These are phyloP conservation scores for Tetramorium parvispinum DNA, from an alignment of 1,140 invertebrate species.

Conservation along the genomic window DNA sequence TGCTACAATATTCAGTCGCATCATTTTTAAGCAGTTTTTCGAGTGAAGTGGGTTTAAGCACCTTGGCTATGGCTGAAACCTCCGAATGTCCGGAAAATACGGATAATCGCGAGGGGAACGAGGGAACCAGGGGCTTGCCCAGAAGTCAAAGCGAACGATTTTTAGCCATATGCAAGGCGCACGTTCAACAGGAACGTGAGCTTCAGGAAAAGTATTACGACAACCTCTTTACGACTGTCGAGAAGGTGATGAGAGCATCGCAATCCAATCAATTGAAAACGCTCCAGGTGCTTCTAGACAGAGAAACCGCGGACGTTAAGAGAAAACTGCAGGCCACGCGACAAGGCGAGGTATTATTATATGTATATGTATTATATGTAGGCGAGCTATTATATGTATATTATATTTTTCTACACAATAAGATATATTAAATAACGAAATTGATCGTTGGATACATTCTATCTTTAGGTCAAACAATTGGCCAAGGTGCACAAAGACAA, in stretches of 20 bases:
- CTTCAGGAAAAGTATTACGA: slow-evolving; percentile 94
- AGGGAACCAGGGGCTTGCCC: slow-evolving; percentile 84
- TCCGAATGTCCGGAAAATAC: slow-evolving; percentile 81
- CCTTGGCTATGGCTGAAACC: slow-evolving; percentile 73
- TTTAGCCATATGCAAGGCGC: slow-evolving; percentile 89
- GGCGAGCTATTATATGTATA: slow-evolving; percentile 87
- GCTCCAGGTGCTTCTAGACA: slow-evolving; percentile 88
- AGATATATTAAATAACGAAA: background rate
- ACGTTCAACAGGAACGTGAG: slow-evolving; percentile 91
- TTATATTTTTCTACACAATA: background rate
- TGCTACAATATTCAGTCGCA: slow-evolving; percentile 9
- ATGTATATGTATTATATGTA: too few relatives aligned
- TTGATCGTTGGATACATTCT: background rate
- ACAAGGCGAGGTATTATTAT: slow-evolving; percentile 90
- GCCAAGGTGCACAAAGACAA: slow-evolving; percentile 94
- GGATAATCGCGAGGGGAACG: slow-evolving; percentile 84
- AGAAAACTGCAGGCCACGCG: slow-evolving; percentile 92
- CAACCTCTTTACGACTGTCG: slow-evolving; percentile 90
- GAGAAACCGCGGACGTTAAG: slow-evolving; percentile 93
- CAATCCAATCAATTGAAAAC: slow-evolving; percentile 93
- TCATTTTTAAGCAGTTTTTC: slow-evolving; percentile 80
- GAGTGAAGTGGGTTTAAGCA: slow-evolving; percentile 76
- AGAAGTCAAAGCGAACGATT: slow-evolving; percentile 90
- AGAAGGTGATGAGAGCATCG: slow-evolving; percentile 92
- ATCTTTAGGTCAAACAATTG: slow-evolving; percentile 88